A percentile compares a stretch with the other conserved stretches of the same genome.
Evolutionary conservation across 2,797 vertebrate species (phyloP).

Genomic region (Arrhamphus sclerolepis): DNA sequence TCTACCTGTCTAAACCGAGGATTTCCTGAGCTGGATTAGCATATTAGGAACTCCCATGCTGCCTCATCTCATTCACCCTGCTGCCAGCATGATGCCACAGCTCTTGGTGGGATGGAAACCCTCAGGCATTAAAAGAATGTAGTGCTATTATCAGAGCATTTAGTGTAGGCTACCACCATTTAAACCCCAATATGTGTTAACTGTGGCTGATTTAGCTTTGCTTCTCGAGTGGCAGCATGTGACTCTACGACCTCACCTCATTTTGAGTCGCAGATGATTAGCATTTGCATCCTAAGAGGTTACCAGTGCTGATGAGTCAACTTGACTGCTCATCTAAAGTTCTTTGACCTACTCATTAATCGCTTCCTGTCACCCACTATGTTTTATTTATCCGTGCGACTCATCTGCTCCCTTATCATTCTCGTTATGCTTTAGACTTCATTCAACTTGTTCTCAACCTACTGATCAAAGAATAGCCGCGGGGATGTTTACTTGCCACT

Average conservation of each 20-base stretch:
- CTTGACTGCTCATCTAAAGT: slow-evolving; percentile 4
- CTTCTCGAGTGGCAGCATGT: slow-evolving; percentile 45
- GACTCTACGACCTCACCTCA: slow-evolving; percentile 47
- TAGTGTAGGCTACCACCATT: slow-evolving; percentile 63
- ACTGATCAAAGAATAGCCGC: slow-evolving; percentile 20
- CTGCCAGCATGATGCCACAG: slow-evolving; percentile 46
- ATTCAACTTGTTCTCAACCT: slow-evolving; percentile 3
- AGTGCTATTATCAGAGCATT: slow-evolving; percentile 56
- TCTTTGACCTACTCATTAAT: slow-evolving; percentile 23
- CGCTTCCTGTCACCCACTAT: slow-evolving; percentile 1
- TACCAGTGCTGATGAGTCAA: slow-evolving; percentile 22
- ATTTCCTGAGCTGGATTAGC: too few species aligned
- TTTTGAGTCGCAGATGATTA: slow-evolving; percentile 46
- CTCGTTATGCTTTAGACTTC: not conserved
- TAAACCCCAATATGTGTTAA: slow-evolving; percentile 51
- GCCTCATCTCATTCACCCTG: not conserved
- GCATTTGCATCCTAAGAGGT: slow-evolving; percentile 19
- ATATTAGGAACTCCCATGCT: slow-evolving; percentile 34
- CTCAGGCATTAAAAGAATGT: slow-evolving; percentile 54
- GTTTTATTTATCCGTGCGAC: slow-evolving; percentile 5
- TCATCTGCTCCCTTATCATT: slow-evolving; percentile 1
- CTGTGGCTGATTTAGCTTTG: slow-evolving; percentile 35
- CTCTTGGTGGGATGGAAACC: slow-evolving; percentile 36
- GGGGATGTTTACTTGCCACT: slow-evolving; percentile 40
- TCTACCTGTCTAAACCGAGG: too few species aligned